A percentile compares a stretch with the other conserved stretches of the same genome.
phyloP scores from a whole-genome alignment of 2,888 invertebrate species.

The Argyresthia goedartella region DNA sequence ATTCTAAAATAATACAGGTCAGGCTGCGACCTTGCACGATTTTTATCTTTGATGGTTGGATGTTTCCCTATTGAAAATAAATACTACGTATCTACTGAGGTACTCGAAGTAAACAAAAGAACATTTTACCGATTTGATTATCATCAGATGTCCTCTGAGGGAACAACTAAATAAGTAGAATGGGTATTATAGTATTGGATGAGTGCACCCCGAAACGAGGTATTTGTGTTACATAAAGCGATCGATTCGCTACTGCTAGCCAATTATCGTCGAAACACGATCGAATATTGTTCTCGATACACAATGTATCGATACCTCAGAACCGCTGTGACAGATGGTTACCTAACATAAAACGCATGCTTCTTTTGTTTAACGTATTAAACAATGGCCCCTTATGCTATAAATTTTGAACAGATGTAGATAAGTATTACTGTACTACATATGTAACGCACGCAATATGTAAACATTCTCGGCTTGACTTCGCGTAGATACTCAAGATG shows the following conservation, averaged over 20 bases:
- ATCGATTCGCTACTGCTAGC: slow-evolving; percentile 56
- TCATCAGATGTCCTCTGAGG: slow-evolving; percentile 48
- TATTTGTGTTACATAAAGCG: slow-evolving; percentile 59
- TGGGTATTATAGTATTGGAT: slow-evolving; percentile 21
- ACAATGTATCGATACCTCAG: slow-evolving; percentile 9
- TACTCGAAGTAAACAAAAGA: slow-evolving; percentile 10
- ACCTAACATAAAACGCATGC: too few relatives aligned
- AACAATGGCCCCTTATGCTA: too few relatives aligned
- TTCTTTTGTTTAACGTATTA: too few relatives aligned
- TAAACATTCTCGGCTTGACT: too few relatives aligned
- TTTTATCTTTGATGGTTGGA: not conserved
- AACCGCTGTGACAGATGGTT: not conserved
- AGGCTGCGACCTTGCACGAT: too few relatives aligned
- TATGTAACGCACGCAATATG: too few relatives aligned
- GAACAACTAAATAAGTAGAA: slow-evolving; percentile 55
- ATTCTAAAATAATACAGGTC: not conserved
- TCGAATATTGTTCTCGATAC: slow-evolving; percentile 54
- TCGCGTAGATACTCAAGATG: too few relatives aligned
- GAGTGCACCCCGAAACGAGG: slow-evolving; percentile 48
- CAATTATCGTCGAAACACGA: slow-evolving; percentile 58
- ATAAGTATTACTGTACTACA: too few relatives aligned
- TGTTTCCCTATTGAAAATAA: too few relatives aligned
- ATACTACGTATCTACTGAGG: too few relatives aligned
- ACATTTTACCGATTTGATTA: slow-evolving; percentile 43
- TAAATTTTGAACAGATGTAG: too few relatives aligned